Conservation (phyloP, 1,140 invertebrate genomes). For the Philotrypesis tridentata region DNA sequence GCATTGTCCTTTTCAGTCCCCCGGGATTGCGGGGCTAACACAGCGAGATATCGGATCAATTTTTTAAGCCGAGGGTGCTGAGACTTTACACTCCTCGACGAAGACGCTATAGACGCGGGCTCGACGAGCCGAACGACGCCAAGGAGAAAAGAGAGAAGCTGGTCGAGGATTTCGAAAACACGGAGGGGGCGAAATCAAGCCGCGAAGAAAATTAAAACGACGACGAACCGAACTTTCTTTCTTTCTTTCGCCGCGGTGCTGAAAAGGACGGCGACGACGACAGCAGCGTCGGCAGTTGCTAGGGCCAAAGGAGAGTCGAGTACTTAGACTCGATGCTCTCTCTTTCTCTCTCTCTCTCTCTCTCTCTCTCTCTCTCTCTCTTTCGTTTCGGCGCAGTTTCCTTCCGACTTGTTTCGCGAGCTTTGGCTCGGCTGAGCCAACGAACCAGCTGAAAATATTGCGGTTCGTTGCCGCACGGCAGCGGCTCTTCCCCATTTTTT, state of each 20-base stretch:
- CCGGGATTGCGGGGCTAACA: conserved; percentile 70
- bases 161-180: conserved; percentile 53
- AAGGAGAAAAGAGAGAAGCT: conserved; percentile 55
- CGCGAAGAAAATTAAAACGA: conserved; percentile 71
- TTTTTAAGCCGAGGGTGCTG: conserved; percentile 71
- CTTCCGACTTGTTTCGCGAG: conserved; percentile 31
- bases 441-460: conserved; percentile 51
- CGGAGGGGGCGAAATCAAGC: conserved; percentile 64
- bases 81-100: conserved; percentile 73
- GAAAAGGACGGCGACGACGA: conserved; percentile 46
- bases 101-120: conserved; percentile 50
- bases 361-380: neutral
- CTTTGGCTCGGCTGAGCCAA: conserved; percentile 6
- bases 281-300: conserved; percentile 6
- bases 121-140: conserved; percentile 45
- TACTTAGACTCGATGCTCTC: conserved; percentile 37
- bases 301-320: conserved; percentile 23
- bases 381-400: conserved; percentile 29
- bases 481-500: neutral
- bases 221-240: conserved; percentile 58
- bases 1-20: conserved; percentile 72
- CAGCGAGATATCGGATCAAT: conserved; percentile 68
- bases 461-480: conserved; percentile 57
- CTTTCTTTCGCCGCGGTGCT: conserved; percentile 57
- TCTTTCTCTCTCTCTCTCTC: neutral